A percentile compares a stretch with the other conserved stretches of the same genome.
phyloP scores from a whole-genome alignment of 1,140 invertebrate genomes.

The Drosophila pachea region DNA sequence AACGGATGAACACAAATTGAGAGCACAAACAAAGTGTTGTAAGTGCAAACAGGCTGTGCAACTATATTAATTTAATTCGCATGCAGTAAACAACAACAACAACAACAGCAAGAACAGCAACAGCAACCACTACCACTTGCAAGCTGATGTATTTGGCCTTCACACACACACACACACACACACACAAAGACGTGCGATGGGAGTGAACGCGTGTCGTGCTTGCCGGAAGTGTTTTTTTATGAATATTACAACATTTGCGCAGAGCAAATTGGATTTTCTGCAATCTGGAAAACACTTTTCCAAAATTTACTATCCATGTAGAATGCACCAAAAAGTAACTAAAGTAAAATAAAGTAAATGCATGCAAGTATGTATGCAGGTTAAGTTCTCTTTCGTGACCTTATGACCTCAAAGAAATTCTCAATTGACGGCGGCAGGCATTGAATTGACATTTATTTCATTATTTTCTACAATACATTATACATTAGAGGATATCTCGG shows the following conservation, averaged over 20 bases:
- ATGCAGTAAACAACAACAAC: constrained; percentile 36
- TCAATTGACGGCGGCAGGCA: too few species aligned
- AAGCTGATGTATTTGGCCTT: constrained; percentile 37
- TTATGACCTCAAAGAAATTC: too few species aligned
- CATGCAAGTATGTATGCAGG: too few species aligned
- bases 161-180: constrained; percentile 33
- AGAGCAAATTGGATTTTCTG: neutral
- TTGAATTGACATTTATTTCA: too few species aligned
- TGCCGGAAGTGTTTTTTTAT: neutral
- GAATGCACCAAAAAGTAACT: too few species aligned
- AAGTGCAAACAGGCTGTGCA: constrained; percentile 63
- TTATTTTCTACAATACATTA: too few species aligned
- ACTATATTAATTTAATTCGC: constrained; percentile 62
- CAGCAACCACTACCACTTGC: constrained; percentile 33
- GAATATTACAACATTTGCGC: neutral
- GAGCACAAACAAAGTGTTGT: constrained; percentile 52
- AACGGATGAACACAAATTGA: constrained; percentile 66
- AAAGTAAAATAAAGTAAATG: too few species aligned
- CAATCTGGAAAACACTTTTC: too few species aligned
- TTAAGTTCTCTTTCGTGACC: too few species aligned
- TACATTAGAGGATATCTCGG: too few species aligned
- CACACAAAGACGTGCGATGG: constrained; percentile 23
- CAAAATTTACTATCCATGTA: too few species aligned
- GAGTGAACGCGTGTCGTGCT: constrained; percentile 11
- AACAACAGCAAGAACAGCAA: neutral